These are phyloP conservation scores for Phenacoccus solenopsis DNA, from an alignment of 1,140 invertebrate species.

Conservation along the genomic window DNA sequence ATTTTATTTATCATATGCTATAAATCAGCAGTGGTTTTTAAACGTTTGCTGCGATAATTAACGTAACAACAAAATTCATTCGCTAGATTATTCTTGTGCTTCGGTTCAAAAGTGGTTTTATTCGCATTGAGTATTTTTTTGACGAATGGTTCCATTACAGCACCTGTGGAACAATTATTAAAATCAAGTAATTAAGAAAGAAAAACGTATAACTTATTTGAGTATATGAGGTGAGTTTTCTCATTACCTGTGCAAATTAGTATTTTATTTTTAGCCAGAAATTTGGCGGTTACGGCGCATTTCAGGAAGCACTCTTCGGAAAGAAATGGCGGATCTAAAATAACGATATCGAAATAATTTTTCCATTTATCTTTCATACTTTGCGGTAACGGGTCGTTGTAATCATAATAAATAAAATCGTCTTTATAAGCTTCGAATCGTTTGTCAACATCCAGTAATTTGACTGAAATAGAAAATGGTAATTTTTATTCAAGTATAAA, in stretches of 20 bases:
- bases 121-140: slow-evolving; percentile 48
- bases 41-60: slow-evolving; percentile 47
- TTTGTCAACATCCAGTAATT: slow-evolving; percentile 66
- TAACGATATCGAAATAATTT: slow-evolving; percentile 63
- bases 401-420: slow-evolving; percentile 84
- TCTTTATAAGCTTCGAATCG: slow-evolving; percentile 63
- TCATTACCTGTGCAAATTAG: slow-evolving; percentile 82
- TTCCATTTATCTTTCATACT: slow-evolving; percentile 39
- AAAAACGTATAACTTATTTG: not conserved
- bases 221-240: too few species aligned
- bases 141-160: slow-evolving; percentile 59
- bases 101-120: slow-evolving; percentile 57
- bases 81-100: slow-evolving; percentile 75
- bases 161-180: too few species aligned
- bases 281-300: slow-evolving; percentile 62
- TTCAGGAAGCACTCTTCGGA: slow-evolving; percentile 85
- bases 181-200: slow-evolving; percentile 28
- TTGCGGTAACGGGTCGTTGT: slow-evolving; percentile 62
- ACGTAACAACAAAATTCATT: slow-evolving; percentile 86
- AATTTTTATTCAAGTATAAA: too few species aligned
- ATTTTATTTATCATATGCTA: too few species aligned
- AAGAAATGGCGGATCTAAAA: slow-evolving; percentile 89
- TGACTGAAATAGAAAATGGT: slow-evolving; percentile 41
- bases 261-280: slow-evolving; percentile 63
- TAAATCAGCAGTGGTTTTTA: not conserved